Percentiles rank a stretch among this genome's conserved stretches.
Conservation (phyloP, 1,140 invertebrate species). For the Dreissena rostriformis region DNA sequence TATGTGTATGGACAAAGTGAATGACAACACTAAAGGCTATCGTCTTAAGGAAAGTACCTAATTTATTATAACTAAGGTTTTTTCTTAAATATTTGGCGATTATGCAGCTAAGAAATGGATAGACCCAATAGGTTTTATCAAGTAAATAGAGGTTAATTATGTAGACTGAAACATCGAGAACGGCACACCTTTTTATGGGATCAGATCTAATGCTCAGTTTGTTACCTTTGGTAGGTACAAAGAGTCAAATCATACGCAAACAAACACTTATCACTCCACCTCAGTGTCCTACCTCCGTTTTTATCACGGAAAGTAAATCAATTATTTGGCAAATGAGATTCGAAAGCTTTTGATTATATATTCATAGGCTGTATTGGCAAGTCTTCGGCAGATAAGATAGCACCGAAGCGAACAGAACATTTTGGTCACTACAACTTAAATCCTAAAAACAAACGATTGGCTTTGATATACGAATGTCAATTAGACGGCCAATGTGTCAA, state of each 20-base stretch:
- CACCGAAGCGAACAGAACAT: conserved; percentile 16
- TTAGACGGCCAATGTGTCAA: conserved; percentile 41
- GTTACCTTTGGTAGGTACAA: too few relatives aligned
- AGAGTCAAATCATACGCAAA: background rate
- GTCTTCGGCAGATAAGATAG: conserved; percentile 33
- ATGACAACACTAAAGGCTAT: too few relatives aligned
- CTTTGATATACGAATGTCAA: conserved; percentile 45
- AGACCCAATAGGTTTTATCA: too few relatives aligned
- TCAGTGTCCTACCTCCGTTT: background rate
- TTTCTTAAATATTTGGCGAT: too few relatives aligned
- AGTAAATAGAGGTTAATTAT: too few relatives aligned
- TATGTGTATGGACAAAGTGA: too few relatives aligned
- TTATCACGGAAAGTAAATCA: background rate
- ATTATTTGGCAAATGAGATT: conserved; percentile 34
- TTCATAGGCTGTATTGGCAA: conserved; percentile 19
- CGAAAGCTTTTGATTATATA: conserved; percentile 37
- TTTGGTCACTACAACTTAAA: conserved; percentile 43
- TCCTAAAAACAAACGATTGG: conserved; percentile 22
- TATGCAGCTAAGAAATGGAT: too few relatives aligned
- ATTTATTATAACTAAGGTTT: too few relatives aligned
- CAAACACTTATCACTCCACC: background rate
- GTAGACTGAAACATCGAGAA: too few relatives aligned
- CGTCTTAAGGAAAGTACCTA: too few relatives aligned
- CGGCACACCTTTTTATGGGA: too few relatives aligned
- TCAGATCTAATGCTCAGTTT: too few relatives aligned